Percentiles rank a stretch among this genome's conserved stretches.
Conservation (phyloP, 2,113 vertebrate species). For the Nansenia antarctica region DNA sequence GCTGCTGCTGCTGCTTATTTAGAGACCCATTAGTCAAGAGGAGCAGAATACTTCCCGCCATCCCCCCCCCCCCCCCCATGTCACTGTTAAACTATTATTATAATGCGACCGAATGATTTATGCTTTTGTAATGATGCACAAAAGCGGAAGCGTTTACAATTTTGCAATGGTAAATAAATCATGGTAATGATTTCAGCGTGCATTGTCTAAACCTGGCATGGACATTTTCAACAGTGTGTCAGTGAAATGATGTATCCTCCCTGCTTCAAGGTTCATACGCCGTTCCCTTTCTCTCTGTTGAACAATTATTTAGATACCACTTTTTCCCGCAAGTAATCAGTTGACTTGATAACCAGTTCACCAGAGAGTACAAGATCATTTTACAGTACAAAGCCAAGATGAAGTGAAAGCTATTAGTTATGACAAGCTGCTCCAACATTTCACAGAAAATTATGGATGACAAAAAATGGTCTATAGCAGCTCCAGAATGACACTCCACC, state of each 20-base stretch:
- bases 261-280: not conserved
- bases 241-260: not conserved
- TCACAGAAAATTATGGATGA: not conserved
- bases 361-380: not conserved
- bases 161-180: not conserved
- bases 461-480: not conserved
- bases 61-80: not conserved
- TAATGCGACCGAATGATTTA: not conserved
- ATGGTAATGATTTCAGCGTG: not conserved
- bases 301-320: not conserved
- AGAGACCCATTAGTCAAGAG: conserved; percentile 8
- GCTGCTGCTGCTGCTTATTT: conserved; percentile 12
- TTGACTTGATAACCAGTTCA: not conserved
- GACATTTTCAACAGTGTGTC: not conserved
- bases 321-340: not conserved
- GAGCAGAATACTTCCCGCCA: not conserved
- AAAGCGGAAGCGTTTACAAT: not conserved
- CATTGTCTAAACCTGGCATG: not conserved
- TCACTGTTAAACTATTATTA: not conserved
- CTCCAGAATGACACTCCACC: not conserved
- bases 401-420: not conserved
- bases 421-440: not conserved
- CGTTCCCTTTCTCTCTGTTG: not conserved
- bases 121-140: not conserved
- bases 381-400: not conserved